Percentiles rank a stretch among this genome's conserved stretches.
These are phyloP conservation scores for Silurus glanis DNA, from an alignment of 2,113 vertebrate genomes.

Conservation along the genomic window DNA sequence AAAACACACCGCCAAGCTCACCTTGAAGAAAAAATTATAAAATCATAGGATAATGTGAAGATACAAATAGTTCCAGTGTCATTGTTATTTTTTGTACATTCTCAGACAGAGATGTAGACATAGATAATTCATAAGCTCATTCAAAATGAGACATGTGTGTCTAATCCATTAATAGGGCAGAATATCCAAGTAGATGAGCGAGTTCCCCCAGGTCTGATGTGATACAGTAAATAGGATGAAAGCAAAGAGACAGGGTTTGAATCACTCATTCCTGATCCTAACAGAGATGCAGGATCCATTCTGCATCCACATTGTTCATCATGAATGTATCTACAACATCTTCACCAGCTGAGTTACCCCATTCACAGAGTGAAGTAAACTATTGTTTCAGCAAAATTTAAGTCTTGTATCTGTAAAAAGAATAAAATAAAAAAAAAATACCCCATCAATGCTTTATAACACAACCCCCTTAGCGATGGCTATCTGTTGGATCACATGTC, in stretches of 20 bases:
- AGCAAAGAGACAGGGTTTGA: constrained; percentile 63
- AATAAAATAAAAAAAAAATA: neutral
- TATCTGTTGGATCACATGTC: constrained; percentile 64
- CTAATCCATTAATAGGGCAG: constrained; percentile 68
- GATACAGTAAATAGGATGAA: constrained; percentile 59
- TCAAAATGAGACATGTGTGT: constrained; percentile 65
- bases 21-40: constrained; percentile 75
- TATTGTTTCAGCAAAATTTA: constrained; percentile 61
- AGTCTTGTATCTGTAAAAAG: constrained; percentile 56
- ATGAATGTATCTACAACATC: constrained; percentile 79
- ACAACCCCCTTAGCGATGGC: constrained; percentile 49
- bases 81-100: constrained; percentile 69
- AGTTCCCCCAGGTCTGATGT: constrained; percentile 59
- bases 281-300: constrained; percentile 65
- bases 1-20: constrained; percentile 68
- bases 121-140: constrained; percentile 64
- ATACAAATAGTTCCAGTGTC: constrained; percentile 72
- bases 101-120: constrained; percentile 73
- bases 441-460: constrained; percentile 31
- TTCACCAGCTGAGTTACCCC: constrained; percentile 72
- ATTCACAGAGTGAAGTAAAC: constrained; percentile 69
- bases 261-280: constrained; percentile 65
- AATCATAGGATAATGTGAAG: constrained; percentile 68
- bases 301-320: constrained; percentile 71
- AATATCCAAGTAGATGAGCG: constrained; percentile 62